These are phyloP conservation scores for Synanthedon vespiformis DNA, from an alignment of 2,888 invertebrate species.

Conservation along the genomic window DNA sequence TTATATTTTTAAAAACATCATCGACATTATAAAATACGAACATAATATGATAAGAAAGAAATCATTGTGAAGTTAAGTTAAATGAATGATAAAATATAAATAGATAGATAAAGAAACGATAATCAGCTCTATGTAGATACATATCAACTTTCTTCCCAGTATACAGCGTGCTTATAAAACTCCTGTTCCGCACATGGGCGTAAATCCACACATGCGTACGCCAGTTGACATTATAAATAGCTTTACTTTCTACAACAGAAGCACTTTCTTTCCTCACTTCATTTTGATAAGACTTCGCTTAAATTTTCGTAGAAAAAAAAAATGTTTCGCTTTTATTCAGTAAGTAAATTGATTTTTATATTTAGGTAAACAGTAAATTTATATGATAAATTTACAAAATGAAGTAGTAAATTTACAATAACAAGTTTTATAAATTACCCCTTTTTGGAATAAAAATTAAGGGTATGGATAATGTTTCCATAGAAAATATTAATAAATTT, in stretches of 20 bases:
- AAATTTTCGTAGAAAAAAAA: slow-evolving; percentile 14
- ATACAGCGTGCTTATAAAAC: slow-evolving; percentile 22
- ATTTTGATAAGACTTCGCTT: slow-evolving; percentile 13
- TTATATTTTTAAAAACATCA: too few relatives aligned
- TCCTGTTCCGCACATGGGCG: slow-evolving; percentile 25
- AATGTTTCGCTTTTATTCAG: slow-evolving; percentile 33
- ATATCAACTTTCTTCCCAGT: slow-evolving; percentile 26
- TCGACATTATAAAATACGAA: too few relatives aligned
- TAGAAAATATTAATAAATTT: too few relatives aligned
- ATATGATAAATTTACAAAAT: too few relatives aligned
- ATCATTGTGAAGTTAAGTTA: background rate
- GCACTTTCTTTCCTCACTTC: slow-evolving; percentile 38
- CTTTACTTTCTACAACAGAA: slow-evolving; percentile 20
- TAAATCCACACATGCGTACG: slow-evolving; percentile 6
- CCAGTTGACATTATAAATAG: slow-evolving; percentile 37
- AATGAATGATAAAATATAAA: background rate
- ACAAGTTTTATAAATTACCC: too few relatives aligned
- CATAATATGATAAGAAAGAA: too few relatives aligned
- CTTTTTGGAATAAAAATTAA: too few relatives aligned
- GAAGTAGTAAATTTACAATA: too few relatives aligned
- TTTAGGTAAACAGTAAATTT: too few relatives aligned
- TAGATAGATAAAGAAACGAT: slow-evolving; percentile 4
- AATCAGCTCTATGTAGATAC: slow-evolving; percentile 23
- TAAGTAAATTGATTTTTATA: slow-evolving; percentile 22
- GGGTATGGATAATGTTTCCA: too few relatives aligned